phyloP scores from a whole-genome alignment of 2,888 invertebrate species.

The Eremobia ochroleuca region DNA sequence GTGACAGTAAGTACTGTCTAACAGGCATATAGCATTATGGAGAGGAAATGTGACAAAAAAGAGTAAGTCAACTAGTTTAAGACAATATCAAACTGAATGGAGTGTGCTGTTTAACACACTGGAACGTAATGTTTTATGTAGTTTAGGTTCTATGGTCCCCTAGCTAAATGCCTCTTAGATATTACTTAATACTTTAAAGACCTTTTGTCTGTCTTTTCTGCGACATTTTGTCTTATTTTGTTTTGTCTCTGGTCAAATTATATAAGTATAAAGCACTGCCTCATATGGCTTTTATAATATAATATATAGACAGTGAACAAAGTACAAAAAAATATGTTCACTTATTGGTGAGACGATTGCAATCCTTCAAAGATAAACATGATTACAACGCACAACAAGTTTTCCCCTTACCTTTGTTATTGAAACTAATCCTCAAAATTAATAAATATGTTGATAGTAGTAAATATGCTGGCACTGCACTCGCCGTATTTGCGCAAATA shows the following conservation, averaged over 20 bases:
- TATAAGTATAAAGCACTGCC: slow-evolving; percentile 63
- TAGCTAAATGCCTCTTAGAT: slow-evolving; percentile 65
- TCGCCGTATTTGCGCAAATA: slow-evolving; percentile 1
- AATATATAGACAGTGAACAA: slow-evolving; percentile 76
- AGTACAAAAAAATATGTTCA: slow-evolving; percentile 83
- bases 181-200: slow-evolving; percentile 45
- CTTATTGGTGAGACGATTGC: slow-evolving; percentile 67
- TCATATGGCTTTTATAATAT: slow-evolving; percentile 60
- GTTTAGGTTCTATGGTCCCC: slow-evolving; percentile 15
- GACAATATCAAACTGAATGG: slow-evolving; percentile 26
- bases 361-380: slow-evolving; percentile 62
- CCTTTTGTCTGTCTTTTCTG: slow-evolving; percentile 43
- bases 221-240: slow-evolving; percentile 37
- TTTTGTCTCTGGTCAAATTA: slow-evolving; percentile 57
- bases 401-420: slow-evolving; percentile 6
- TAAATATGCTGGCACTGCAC: neutral
- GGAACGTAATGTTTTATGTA: slow-evolving; percentile 10
- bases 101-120: slow-evolving; percentile 5
- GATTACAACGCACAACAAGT: slow-evolving; percentile 11
- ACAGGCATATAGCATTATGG: slow-evolving; percentile 54
- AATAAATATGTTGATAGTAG: neutral
- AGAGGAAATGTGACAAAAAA: slow-evolving; percentile 16
- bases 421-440: neutral
- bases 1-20: slow-evolving; percentile 51
- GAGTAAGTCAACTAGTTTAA: slow-evolving; percentile 6